Evolutionary conservation across 2,797 vertebrate genomes (phyloP), one percentile per base, ranked within the genome.

Genomic region (Zalophus californianus): DNA sequence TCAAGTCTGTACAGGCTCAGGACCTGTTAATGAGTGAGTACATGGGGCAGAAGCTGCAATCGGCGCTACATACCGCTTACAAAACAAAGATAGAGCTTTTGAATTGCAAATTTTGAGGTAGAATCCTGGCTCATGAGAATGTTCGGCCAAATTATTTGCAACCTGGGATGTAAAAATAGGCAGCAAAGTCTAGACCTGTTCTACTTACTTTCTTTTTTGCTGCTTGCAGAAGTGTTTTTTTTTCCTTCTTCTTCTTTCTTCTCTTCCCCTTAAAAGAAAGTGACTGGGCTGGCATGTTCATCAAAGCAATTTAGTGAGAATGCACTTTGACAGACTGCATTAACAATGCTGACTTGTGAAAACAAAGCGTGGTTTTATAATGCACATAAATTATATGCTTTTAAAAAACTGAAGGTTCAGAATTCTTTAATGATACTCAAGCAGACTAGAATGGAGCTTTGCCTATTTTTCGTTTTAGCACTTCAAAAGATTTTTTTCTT

Each of bases 301-400:
- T 97, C 96, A 98, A 96, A 98, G 88, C 70, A 86, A 14, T 89
- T 98, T 88, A 88, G 10, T 9, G 77, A 96, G 86, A 95, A 96
- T 72, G 15, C 14, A 56, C 64, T 98, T 91, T 94, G 97, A 98
- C 68, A 86, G 95, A 92, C 78, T 75, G 48, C 83, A 10, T 29
- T 89, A 95, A 62, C 54, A 96, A 97, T 85, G 97, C 52, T 48
- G 84, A 89, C 89, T 97, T 96, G 96, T 72, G 86, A 95, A 97
- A 97, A 97, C 68, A 93, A 97, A 98, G 72, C 56, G 15, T 86
- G 92, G 84, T 88, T 52, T 96, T 75, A 82, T 66, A 86, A 93
- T 86, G 86, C 72, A 96, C 92, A 86, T 94, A 92, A 95, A 95
- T 97, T 96, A 96, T 15, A 41, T 78, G 50, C 79, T 84, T 93